These are phyloP conservation scores for Megalops atlanticus DNA, from an alignment of 2,113 vertebrate species.

Conservation along the genomic window DNA sequence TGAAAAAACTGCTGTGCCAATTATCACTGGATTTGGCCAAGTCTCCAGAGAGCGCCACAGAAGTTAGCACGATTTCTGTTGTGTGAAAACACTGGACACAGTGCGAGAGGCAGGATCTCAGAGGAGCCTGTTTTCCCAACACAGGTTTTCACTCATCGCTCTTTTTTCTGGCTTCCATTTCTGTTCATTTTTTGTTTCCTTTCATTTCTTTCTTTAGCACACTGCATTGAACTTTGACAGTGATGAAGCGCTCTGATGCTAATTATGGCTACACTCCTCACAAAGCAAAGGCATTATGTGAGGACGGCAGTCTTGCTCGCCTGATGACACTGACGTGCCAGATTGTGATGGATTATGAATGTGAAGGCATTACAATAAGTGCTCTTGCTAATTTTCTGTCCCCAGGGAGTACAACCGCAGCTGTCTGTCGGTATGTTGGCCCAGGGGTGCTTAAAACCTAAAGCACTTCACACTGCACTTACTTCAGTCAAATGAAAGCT, in stretches of 20 bases:
- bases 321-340: background rate
- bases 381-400: background rate
- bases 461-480: background rate
- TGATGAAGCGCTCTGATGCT: background rate
- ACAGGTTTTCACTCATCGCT: background rate
- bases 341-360: background rate
- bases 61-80: background rate
- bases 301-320: background rate
- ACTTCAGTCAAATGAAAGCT: background rate
- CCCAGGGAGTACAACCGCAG: background rate
- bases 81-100: background rate
- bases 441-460: background rate
- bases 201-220: background rate
- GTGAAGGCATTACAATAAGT: background rate
- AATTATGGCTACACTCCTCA: background rate
- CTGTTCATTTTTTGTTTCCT: background rate
- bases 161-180: background rate
- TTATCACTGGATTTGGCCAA: slow-evolving; percentile 1
- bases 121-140: background rate
- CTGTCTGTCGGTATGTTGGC: background rate
- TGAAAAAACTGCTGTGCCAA: background rate
- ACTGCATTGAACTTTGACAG: background rate
- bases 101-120: background rate
- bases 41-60: background rate
- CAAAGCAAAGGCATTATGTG: background rate